A percentile compares a stretch with the other conserved stretches of the same genome.
phyloP scores from a whole-genome alignment of 2,888 invertebrate genomes.

The Heteropelma amictum region DNA sequence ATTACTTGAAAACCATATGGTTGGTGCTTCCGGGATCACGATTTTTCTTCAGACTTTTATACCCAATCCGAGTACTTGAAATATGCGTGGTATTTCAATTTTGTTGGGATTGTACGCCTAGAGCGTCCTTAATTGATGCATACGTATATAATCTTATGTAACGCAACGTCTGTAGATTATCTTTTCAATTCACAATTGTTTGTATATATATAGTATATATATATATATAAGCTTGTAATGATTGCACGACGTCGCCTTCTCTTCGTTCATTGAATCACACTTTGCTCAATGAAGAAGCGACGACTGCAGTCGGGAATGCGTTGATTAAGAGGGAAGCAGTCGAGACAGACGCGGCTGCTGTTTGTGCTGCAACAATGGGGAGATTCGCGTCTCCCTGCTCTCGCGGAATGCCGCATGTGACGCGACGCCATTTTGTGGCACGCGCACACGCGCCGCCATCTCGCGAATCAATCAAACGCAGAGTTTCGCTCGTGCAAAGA shows the following conservation, averaged over 20 bases:
- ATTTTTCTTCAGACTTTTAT: too few species aligned
- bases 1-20: too few species aligned
- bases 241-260: background rate
- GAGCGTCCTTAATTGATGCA: too few species aligned
- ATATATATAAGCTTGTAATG: background rate
- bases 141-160: too few species aligned
- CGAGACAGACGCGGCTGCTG: conserved; percentile 57
- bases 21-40: too few species aligned
- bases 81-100: too few species aligned
- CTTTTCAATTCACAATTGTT: conserved; percentile 2
- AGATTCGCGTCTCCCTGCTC: too few species aligned
- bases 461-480: conserved; percentile 43
- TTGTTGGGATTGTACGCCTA: too few species aligned
- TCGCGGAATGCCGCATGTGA: background rate
- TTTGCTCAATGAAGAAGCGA: conserved; percentile 55
- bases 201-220: too few species aligned
- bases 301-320: conserved; percentile 20
- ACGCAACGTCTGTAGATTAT: background rate
- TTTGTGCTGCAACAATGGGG: background rate
- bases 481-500: background rate
- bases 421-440: conserved; percentile 24
- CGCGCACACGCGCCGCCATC: conserved; percentile 43
- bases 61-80: too few species aligned
- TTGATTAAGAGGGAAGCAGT: conserved; percentile 62
- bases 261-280: conserved; percentile 63